Percentiles rank a stretch among this genome's conserved stretches.
Evolutionary conservation across 2,113 vertebrate species (phyloP).

Genomic region (Mystacornis crossleyi): DNA sequence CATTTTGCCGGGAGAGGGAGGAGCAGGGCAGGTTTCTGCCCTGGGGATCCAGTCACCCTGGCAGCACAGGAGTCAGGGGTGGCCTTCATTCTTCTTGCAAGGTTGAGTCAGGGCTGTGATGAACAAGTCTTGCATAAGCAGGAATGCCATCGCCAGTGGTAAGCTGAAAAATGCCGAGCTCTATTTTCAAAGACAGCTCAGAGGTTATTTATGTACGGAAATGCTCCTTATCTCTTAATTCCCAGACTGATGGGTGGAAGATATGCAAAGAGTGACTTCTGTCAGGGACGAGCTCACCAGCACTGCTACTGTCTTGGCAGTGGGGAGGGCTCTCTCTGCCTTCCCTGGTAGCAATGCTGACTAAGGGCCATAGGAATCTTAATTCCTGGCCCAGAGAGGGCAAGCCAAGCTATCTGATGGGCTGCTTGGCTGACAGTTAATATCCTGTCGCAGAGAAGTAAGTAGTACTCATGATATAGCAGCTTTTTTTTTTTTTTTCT

Average conservation of each 20-base stretch:
- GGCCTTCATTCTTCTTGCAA: slow-evolving; percentile 25
- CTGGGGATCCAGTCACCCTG: neutral
- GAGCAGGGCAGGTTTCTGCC: slow-evolving; percentile 15
- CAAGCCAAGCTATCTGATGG: slow-evolving; percentile 60
- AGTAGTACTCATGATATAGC: slow-evolving; percentile 35
- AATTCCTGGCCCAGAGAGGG: slow-evolving; percentile 41
- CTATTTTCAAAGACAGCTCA: slow-evolving; percentile 67
- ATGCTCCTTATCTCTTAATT: slow-evolving; percentile 65
- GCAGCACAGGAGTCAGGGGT: slow-evolving; percentile 17
- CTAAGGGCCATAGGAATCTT: slow-evolving; percentile 62
- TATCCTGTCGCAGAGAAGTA: slow-evolving; percentile 15
- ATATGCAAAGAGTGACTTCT: slow-evolving; percentile 67
- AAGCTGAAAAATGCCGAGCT: slow-evolving; percentile 35
- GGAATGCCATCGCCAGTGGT: slow-evolving; percentile 15
- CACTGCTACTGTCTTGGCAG: slow-evolving; percentile 44
- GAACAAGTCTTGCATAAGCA: slow-evolving; percentile 60
- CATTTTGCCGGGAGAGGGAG: slow-evolving; percentile 9
- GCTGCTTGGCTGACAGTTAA: slow-evolving; percentile 49
- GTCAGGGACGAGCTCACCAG: slow-evolving; percentile 45
- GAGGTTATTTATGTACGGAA: slow-evolving; percentile 69
- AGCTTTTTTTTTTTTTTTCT: neutral
- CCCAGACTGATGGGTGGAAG: slow-evolving; percentile 67
- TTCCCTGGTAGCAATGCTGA: slow-evolving; percentile 59
- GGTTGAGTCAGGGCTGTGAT: slow-evolving; percentile 41
- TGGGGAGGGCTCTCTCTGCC: slow-evolving; percentile 12